Conservation (phyloP, 1,140 invertebrate genomes). For the Orchesella cincta region DNA sequence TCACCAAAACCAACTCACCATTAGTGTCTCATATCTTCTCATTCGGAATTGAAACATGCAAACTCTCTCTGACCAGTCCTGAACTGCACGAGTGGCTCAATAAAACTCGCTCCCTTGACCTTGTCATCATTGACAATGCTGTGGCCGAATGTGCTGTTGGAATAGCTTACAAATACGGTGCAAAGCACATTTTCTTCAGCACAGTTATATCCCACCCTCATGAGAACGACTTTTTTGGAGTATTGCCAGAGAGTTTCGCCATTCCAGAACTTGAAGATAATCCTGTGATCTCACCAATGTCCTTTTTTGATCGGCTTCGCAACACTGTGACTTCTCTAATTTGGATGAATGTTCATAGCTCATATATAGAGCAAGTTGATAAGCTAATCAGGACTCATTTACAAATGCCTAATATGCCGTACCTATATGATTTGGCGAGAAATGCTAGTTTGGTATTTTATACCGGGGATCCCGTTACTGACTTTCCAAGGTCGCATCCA, state of each 20-base stretch:
- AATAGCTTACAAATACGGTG: constrained; percentile 27
- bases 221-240: constrained; percentile 29
- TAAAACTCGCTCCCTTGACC: constrained; percentile 46
- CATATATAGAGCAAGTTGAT: constrained; percentile 28
- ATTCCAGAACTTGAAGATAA: constrained; percentile 28
- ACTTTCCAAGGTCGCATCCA: constrained; percentile 58
- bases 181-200: constrained; percentile 29
- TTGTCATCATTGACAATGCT: constrained; percentile 53
- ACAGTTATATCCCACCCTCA: constrained; percentile 1
- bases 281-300: constrained; percentile 9
- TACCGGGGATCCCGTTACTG: constrained; percentile 61
- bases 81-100: constrained; percentile 22
- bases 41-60: background rate
- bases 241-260: background rate
- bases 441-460: constrained; percentile 58
- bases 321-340: constrained; percentile 30
- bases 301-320: constrained; percentile 22
- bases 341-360: background rate
- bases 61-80: background rate
- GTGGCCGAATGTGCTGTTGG: constrained; percentile 50
- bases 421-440: constrained; percentile 50
- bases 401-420: constrained; percentile 37
- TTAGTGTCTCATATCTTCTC: background rate
- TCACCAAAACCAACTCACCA: background rate
- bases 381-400: constrained; percentile 22